A percentile compares a stretch with the other conserved stretches of the same genome.
These are phyloP conservation scores for Halyomorpha halys DNA, from an alignment of 1,140 invertebrate species.

Conservation along the genomic window DNA sequence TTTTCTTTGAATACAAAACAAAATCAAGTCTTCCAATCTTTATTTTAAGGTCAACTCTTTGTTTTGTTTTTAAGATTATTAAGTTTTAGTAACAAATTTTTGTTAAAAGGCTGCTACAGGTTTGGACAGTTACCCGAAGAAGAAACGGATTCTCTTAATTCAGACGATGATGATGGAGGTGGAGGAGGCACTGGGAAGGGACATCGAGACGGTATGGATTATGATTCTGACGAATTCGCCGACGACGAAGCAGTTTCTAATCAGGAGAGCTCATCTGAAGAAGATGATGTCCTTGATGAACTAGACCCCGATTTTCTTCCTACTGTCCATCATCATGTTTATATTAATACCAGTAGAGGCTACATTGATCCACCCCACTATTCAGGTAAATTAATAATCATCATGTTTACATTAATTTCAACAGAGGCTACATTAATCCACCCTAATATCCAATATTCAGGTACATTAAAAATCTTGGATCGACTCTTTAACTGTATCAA, in stretches of 20 bases:
- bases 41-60: too few species aligned
- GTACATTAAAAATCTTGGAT: too few species aligned
- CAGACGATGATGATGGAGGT: slow-evolving; percentile 41
- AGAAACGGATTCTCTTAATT: slow-evolving; percentile 43
- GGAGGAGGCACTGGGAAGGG: slow-evolving; percentile 31
- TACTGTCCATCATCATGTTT: not conserved
- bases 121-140: slow-evolving; percentile 56
- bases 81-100: not conserved
- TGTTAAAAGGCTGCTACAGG: slow-evolving; percentile 46
- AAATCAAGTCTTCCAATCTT: too few species aligned
- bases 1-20: too few species aligned
- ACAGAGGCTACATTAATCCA: too few species aligned
- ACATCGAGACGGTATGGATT: slow-evolving; percentile 37
- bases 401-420: too few species aligned
- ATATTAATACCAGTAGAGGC: not conserved
- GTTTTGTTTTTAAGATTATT: too few species aligned
- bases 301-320: not conserved
- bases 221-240: slow-evolving; percentile 54
- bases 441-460: slow-evolving; percentile 20
- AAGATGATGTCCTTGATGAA: slow-evolving; percentile 33
- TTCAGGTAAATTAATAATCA: slow-evolving; percentile 13
- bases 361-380: slow-evolving; percentile 1
- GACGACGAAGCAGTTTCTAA: slow-evolving; percentile 53
- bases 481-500: not conserved
- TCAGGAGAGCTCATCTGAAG: slow-evolving; percentile 47